Evolutionary conservation across 1,140 invertebrate genomes (phyloP).

Genomic region (Orius insidiosus): DNA sequence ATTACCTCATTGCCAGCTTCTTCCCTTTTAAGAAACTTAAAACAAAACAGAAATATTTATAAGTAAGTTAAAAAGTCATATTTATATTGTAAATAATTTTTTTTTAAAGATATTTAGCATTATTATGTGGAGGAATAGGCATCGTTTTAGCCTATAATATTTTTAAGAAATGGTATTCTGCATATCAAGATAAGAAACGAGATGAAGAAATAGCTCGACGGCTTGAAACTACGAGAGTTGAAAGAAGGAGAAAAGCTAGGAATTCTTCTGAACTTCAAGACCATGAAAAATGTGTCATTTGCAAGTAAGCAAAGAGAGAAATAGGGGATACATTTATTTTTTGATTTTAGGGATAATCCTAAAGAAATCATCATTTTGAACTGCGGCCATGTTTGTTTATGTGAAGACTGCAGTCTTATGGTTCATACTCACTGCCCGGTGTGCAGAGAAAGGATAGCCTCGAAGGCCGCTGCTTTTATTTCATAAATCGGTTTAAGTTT

Average conservation of each 20-base stretch:
- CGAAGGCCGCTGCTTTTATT: slow-evolving; percentile 14
- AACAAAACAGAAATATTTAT: slow-evolving; percentile 42
- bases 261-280: slow-evolving; percentile 38
- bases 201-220: slow-evolving; percentile 36
- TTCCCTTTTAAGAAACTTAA: slow-evolving; percentile 43
- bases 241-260: slow-evolving; percentile 39
- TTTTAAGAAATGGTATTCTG: slow-evolving; percentile 39
- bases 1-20: slow-evolving; percentile 49
- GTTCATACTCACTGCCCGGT: slow-evolving; percentile 50
- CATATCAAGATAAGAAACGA: slow-evolving; percentile 31
- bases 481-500: no score
- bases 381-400: slow-evolving; percentile 68
- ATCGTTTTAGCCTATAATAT: slow-evolving; percentile 42
- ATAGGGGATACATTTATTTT: no score
- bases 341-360: slow-evolving; percentile 17
- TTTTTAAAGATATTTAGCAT: slow-evolving; percentile 35
- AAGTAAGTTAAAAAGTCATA: slow-evolving; percentile 24
- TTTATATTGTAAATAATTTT: not conserved
- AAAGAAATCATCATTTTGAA: slow-evolving; percentile 54
- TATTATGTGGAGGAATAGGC: slow-evolving; percentile 48
- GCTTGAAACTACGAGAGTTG: slow-evolving; percentile 40
- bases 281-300: slow-evolving; percentile 57
- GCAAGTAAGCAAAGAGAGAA: slow-evolving; percentile 29
- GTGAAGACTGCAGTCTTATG: slow-evolving; percentile 59
- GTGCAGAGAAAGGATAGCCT: slow-evolving; percentile 27